Evolutionary conservation across 2,113 vertebrate genomes (phyloP).

Genomic region (Accipiter cooperii): DNA sequence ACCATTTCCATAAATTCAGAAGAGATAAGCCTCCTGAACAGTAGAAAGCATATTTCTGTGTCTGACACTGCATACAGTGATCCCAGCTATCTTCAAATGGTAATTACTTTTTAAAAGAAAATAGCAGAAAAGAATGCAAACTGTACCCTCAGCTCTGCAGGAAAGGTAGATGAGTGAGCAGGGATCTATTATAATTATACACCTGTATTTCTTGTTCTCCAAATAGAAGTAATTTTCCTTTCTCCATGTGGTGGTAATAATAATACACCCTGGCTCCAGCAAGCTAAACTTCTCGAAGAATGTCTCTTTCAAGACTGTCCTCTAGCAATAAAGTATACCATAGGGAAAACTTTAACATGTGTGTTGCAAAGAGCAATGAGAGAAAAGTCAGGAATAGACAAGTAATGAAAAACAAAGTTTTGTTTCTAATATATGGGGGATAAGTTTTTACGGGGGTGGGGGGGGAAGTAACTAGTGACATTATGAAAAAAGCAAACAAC

Average conservation of each 20-base stretch:
- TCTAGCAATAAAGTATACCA: conserved; percentile 26
- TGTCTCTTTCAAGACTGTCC: conserved; percentile 5
- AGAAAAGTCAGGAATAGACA: background rate
- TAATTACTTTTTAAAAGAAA: background rate
- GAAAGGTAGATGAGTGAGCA: background rate
- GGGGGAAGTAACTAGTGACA: background rate
- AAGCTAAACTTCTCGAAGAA: background rate
- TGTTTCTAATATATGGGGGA: background rate
- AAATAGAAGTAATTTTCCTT: conserved; percentile 44
- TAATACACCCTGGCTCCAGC: background rate
- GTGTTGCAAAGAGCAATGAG: background rate
- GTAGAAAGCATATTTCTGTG: background rate
- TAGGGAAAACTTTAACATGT: background rate
- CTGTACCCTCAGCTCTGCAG: background rate
- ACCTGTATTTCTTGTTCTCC: conserved; percentile 44
- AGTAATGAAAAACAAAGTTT: conserved; percentile 13
- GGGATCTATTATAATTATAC: conserved; percentile 12
- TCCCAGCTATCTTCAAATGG: background rate
- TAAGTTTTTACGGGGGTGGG: background rate
- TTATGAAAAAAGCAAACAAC: background rate
- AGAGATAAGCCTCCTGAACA: background rate
- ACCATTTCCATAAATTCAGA: background rate
- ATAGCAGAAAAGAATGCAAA: conserved; percentile 5
- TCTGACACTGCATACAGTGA: background rate
- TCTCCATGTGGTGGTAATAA: conserved; percentile 14